These are phyloP conservation scores for Sebastes schlegelii DNA, from an alignment of 2,113 vertebrate species.

Conservation along the genomic window DNA sequence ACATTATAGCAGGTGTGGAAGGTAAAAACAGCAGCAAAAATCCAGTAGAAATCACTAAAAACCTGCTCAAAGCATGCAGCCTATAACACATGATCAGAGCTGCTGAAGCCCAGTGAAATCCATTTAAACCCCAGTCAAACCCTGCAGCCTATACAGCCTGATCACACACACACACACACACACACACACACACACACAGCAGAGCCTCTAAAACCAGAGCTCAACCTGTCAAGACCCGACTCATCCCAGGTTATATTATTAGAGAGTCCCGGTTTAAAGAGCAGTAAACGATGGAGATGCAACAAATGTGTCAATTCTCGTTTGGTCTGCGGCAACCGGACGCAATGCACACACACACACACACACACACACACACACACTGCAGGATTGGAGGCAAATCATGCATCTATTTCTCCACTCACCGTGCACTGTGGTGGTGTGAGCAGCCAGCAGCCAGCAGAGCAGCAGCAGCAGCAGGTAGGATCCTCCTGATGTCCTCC, in stretches of 20 bases:
- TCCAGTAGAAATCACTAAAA: neutral
- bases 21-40: conserved; percentile 4
- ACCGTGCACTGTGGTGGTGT: conserved; percentile 51
- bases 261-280: neutral
- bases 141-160: neutral
- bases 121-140: conserved; percentile 7
- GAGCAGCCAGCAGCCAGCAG: conserved; percentile 67
- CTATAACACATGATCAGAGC: neutral
- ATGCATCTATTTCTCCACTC: conserved; percentile 26
- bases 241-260: no score
- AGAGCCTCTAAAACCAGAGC: neutral
- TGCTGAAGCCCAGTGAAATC: conserved; percentile 9
- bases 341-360: neutral
- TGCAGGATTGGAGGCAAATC: conserved; percentile 6
- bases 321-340: conserved; percentile 44
- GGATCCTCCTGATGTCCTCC: conserved; percentile 41
- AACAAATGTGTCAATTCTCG: conserved; percentile 47
- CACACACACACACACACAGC: no score
- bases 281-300: conserved; percentile 15
- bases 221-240: neutral
- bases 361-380: conserved; percentile 14
- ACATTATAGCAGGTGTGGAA: neutral
- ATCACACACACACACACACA: neutral
- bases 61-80: neutral
- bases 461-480: conserved; percentile 76